Evolutionary conservation across 2,888 invertebrate genomes (phyloP).

Genomic region (Drosophila affinis): DNA sequence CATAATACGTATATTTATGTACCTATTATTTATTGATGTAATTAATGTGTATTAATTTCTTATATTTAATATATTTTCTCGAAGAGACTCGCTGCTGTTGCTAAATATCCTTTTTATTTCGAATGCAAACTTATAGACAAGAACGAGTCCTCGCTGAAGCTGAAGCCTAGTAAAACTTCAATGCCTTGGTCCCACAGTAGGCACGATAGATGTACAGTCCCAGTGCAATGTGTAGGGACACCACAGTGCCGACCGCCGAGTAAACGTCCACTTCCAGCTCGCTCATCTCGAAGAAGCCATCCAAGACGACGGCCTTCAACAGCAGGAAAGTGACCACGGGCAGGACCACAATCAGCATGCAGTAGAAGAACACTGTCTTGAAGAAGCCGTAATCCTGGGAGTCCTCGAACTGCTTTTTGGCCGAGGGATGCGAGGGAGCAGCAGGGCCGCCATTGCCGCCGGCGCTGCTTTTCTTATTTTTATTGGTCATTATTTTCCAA

Average conservation of each 20-base stretch:
- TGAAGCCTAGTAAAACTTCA: slow-evolving; percentile 55
- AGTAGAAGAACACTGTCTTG: slow-evolving; percentile 90
- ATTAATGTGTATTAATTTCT: background rate
- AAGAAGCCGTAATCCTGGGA: slow-evolving; percentile 89
- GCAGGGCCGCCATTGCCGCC: background rate
- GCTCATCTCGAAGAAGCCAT: slow-evolving; percentile 86
- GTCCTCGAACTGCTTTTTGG: slow-evolving; percentile 71
- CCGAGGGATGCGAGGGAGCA: slow-evolving; percentile 19
- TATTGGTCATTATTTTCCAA: slow-evolving; percentile 55
- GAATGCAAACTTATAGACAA: too few species aligned
- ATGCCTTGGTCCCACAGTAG: slow-evolving; percentile 85
- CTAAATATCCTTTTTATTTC: too few species aligned
- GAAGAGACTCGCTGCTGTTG: background rate
- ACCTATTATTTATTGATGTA: too few species aligned
- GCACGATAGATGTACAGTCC: slow-evolving; percentile 92
- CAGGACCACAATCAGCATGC: slow-evolving; percentile 89
- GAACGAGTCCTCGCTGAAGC: slow-evolving; percentile 21
- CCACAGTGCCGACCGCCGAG: slow-evolving; percentile 90
- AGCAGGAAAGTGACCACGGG: slow-evolving; percentile 90
- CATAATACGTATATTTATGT: slow-evolving; percentile 9
- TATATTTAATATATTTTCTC: background rate
- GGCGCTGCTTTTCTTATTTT: slow-evolving; percentile 55
- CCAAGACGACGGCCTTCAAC: slow-evolving; percentile 88
- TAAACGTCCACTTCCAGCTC: slow-evolving; percentile 89
- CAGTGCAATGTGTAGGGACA: slow-evolving; percentile 90